phyloP scores from a whole-genome alignment of 2,888 invertebrate genomes.

The Imbricaverruca yamaguchii region DNA sequence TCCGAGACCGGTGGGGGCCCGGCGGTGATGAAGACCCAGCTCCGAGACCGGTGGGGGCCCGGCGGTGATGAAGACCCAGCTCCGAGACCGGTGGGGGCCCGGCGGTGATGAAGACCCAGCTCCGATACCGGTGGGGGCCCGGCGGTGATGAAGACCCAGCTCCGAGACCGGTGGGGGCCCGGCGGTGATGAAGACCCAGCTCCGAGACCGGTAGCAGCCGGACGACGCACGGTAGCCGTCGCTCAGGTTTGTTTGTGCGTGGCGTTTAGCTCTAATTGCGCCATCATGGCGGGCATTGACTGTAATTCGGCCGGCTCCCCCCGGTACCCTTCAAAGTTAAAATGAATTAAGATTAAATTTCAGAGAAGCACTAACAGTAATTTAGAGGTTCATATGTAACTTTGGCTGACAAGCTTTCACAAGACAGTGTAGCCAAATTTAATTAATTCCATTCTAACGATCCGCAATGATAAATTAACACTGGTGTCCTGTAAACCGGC shows the following conservation, averaged over 20 bases:
- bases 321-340: conserved; percentile 11
- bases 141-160: no score
- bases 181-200: neutral
- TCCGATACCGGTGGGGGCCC: no score
- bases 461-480: conserved; percentile 21
- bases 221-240: neutral
- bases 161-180: no score
- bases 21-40: neutral
- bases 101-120: no score
- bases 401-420: conserved; percentile 21
- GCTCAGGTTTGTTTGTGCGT: neutral
- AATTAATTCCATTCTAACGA: conserved; percentile 21
- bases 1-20: neutral
- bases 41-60: no score
- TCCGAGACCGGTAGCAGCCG: neutral
- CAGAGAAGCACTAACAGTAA: conserved; percentile 17
- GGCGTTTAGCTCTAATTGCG: conserved; percentile 3
- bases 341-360: conserved; percentile 22
- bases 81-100: no score
- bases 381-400: conserved; percentile 24
- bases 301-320: conserved; percentile 10
- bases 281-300: conserved; percentile 4
- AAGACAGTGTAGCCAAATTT: conserved; percentile 20
- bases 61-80: no score
- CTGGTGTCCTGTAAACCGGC: neutral